Conservation (phyloP, 2,113 vertebrate species). For the Mionectes macconnelli region DNA sequence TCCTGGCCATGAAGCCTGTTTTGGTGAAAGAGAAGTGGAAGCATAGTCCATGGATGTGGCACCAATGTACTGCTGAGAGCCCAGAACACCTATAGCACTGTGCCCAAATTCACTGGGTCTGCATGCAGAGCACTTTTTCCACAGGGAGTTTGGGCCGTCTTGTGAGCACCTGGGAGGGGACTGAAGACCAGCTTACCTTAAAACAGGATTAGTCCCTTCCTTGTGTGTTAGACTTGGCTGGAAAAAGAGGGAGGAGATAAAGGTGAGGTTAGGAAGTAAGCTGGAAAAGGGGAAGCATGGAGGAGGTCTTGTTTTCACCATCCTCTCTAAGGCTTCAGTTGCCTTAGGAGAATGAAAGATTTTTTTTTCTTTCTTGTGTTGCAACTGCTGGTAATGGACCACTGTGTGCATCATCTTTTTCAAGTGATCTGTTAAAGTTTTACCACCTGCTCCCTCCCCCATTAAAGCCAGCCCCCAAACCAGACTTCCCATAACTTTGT, state of each 20-base stretch:
- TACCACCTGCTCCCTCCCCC: not conserved
- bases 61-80: accelerated
- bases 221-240: not conserved
- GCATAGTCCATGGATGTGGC: accelerated
- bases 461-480: not conserved
- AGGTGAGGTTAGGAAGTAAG: not conserved
- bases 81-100: accelerated
- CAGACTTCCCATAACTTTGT: not conserved
- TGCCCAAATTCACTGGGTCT: not conserved
- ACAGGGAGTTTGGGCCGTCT: not conserved
- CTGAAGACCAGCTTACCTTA: not conserved
- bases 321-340: not conserved
- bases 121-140: not conserved
- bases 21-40: not conserved
- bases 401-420: not conserved
- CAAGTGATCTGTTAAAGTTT: not conserved
- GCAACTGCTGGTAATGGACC: not conserved
- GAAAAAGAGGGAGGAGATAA: not conserved
- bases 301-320: not conserved
- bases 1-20: not conserved
- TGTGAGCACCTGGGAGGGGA: accelerated
- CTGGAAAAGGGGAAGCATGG: not conserved
- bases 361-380: not conserved
- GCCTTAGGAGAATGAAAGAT: not conserved
- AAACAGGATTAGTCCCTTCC: not conserved